These are phyloP conservation scores for Epinotia demarniana DNA, from an alignment of 2,888 invertebrate genomes.

Conservation along the genomic window DNA sequence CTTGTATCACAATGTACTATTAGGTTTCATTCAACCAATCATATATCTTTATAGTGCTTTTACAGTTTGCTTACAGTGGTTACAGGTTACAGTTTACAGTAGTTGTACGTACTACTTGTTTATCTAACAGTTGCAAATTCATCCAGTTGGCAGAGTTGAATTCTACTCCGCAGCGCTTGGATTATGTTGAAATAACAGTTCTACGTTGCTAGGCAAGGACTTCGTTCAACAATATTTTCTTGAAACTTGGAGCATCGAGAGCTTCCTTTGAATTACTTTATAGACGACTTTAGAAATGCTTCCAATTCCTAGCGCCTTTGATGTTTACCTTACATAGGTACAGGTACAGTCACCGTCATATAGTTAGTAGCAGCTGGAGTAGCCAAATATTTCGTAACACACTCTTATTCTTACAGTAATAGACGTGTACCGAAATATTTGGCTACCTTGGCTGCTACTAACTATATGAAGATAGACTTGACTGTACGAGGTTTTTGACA, in stretches of 20 bases:
- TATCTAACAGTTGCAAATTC: neutral
- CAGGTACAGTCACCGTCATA: too few species aligned
- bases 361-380: too few species aligned
- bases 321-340: neutral
- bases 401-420: too few species aligned
- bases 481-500: too few species aligned
- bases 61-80: too few species aligned
- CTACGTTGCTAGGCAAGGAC: neutral
- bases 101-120: neutral
- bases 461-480: too few species aligned
- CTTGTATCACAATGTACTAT: too few species aligned
- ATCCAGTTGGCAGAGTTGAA: neutral
- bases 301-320: slow-evolving; percentile 17
- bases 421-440: too few species aligned
- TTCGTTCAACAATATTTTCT: slow-evolving; percentile 9
- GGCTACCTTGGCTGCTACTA: too few species aligned
- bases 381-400: too few species aligned
- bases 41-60: too few species aligned
- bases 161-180: neutral
- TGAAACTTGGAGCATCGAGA: neutral
- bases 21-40: too few species aligned
- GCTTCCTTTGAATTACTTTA: neutral
- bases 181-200: slow-evolving; percentile 5
- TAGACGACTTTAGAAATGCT: neutral
- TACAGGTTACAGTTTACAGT: neutral